Percentiles rank a stretch among this genome's conserved stretches.
Evolutionary conservation across 1,140 invertebrate species (phyloP).

Genomic region (Drosophila kohkoa): DNA sequence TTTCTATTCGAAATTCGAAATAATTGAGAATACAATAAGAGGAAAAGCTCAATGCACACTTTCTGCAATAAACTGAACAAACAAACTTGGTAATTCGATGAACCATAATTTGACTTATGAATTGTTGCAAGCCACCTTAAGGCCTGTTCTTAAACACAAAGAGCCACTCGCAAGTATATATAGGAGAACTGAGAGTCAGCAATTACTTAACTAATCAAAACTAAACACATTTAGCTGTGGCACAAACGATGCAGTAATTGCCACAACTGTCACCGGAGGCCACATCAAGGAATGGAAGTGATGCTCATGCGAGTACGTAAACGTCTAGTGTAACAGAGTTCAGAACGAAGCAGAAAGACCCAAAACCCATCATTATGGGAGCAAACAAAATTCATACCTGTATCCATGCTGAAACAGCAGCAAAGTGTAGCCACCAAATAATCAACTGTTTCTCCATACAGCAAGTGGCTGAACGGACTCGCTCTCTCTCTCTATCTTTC

Average conservation of each 20-base stretch:
- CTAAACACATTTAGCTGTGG: slow-evolving; percentile 57
- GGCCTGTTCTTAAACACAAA: background rate
- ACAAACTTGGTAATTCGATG: background rate
- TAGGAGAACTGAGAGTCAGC: slow-evolving; percentile 35
- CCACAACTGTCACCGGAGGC: slow-evolving; percentile 35
- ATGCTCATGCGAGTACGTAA: background rate
- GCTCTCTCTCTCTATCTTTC: too few species aligned
- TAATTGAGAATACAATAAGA: too few species aligned
- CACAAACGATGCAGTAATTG: slow-evolving; percentile 71
- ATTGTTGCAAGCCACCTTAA: slow-evolving; percentile 9
- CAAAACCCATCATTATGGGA: slow-evolving; percentile 58
- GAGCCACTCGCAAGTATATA: slow-evolving; percentile 9
- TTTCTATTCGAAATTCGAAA: too few species aligned
- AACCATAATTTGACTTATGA: slow-evolving; percentile 21
- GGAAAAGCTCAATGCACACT: background rate
- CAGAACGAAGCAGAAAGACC: background rate
- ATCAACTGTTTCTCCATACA: slow-evolving; percentile 44
- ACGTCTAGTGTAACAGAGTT: background rate
- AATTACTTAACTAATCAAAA: slow-evolving; percentile 74
- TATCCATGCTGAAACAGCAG: slow-evolving; percentile 39
- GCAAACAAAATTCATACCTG: slow-evolving; percentile 72
- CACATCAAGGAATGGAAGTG: slow-evolving; percentile 1
- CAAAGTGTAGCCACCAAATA: slow-evolving; percentile 38
- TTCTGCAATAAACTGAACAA: background rate
- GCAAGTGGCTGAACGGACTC: slow-evolving; percentile 15